Evolutionary conservation across 2,888 invertebrate genomes (phyloP).

Genomic region (Nemoura dubitans): DNA sequence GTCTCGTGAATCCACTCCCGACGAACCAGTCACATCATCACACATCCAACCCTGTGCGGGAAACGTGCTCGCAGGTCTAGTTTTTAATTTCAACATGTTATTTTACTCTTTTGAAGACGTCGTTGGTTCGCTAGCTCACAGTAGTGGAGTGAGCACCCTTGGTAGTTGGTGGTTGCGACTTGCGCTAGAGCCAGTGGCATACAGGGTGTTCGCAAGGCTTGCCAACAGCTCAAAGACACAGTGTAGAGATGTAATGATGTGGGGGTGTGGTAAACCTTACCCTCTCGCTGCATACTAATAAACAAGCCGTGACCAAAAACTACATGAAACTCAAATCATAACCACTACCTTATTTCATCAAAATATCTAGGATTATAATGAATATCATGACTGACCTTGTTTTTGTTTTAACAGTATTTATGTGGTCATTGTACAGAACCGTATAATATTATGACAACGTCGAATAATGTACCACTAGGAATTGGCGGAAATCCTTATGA

Average conservation of each 20-base stretch:
- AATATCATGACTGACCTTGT: no score
- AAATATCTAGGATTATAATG: no score
- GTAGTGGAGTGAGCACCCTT: constrained; percentile 62
- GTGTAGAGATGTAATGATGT: constrained; percentile 62
- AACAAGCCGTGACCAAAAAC: neutral
- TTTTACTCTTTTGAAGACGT: constrained; percentile 64
- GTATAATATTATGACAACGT: constrained; percentile 79
- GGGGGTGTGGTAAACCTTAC: constrained; percentile 57
- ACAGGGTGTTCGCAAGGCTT: constrained; percentile 59
- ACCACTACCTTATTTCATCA: no score
- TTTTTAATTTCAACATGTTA: no score
- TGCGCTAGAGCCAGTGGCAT: constrained; percentile 63
- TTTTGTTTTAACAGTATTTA: constrained; percentile 65
- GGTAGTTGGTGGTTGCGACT: no score
- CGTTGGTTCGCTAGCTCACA: constrained; percentile 79
- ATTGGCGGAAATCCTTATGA: constrained; percentile 71
- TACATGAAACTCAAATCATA: no score
- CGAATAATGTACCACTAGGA: constrained; percentile 62
- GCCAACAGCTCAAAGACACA: constrained; percentile 62
- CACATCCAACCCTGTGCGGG: no score
- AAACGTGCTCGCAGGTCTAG: no score
- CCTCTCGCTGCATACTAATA: neutral
- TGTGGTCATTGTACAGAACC: constrained; percentile 78
- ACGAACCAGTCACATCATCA: no score
- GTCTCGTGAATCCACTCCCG: no score